Evolutionary conservation across 2,888 invertebrate genomes (phyloP), one percentile per base, ranked within the genome.

Genomic region (Synergus japonicus): DNA sequence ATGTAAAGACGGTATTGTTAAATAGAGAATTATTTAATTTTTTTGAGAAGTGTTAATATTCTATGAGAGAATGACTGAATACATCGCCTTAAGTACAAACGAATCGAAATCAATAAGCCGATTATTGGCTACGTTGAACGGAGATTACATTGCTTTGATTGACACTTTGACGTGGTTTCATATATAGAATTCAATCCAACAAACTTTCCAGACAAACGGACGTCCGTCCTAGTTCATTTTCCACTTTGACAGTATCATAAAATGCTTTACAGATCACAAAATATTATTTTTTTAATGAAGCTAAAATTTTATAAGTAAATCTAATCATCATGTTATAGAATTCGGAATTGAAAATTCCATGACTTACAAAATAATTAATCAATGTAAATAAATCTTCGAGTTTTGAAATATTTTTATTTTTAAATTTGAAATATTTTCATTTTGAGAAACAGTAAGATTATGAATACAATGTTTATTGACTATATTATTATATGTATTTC

Each of bases 81-180:
- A 79, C 76, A 76, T 44, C 65, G 73, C 77, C 76, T 81, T 81
- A 79, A 41, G 81, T 73, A 67, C 64, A 77, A 80, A 76, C 76
- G 76, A 78, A 76, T 69, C 60, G 65, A 89, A 90, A 90, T 90
- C 90, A 90, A 90, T 90, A 90, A 90, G 87, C 88, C 87, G 89
- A 90, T 90, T 90, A 90, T 90, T 89, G 89, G 87, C 82, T 79
- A 84, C 81, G 84, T 83, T 86, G 85, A 89, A 86, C 90, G 88
- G 89, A 90, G 90, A 90, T 90, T 90, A 91, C 88, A 87, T 86
- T 86, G 87, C 87, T 85, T 85, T 84, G 86, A 89, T 88, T 88
- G 90, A 90, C 89, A 89, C 86, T 85, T 82, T 76, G 85, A 84
- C 85, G 83, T 78, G 84, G 84, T 80, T 79, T 80, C 84, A 29